Evolutionary conservation across 2,797 vertebrate species (phyloP), one percentile per base, ranked within the genome.

Genomic region (Rhinoraja longicauda): DNA sequence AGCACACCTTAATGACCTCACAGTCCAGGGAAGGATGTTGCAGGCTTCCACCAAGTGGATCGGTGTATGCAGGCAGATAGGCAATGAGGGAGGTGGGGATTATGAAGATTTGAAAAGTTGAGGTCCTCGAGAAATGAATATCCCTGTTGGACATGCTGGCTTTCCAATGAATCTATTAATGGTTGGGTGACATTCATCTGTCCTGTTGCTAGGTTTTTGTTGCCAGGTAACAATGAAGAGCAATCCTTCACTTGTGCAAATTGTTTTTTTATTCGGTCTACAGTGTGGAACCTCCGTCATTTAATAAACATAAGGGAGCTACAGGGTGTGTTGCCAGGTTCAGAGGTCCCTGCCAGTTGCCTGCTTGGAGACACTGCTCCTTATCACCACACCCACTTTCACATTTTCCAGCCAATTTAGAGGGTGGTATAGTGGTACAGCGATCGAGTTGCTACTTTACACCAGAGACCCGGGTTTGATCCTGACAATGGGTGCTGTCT

Each of bases 181-280:
- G n/a, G n/a, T 88, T 62, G 21, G 32, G 17, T 64, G 84, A 88
- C 84, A 77, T 88, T 88, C 84, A 88, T 67, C 59, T 67, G 62
- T 19, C 84, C n/a, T 21, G 84, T 88, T 88, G 84, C 84, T 88
- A 88, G 84, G 84, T 67, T 88, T 67, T 36, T 88, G 84, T 88
- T 88, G 84, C 84, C 67, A 67, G 59, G 84, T 67, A 67, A 88
- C 84, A 8, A 21, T 13, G 81, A 84, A 64, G 17, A 88, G 59
- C 59, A 88, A 88, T 88, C 59, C 59, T 8, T 88, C 59, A 88
- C n/a, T 88, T 88, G 84, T 32, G 21, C 21, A 67, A 88, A 84
- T 64, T 84, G n/a, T 64, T 88, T 88, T 88, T 88, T 36, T 86
- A 26, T 86, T 86, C 57, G 32, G 32, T 67, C 36, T 67, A 86